phyloP scores from a whole-genome alignment of 2,797 vertebrate species.

The Lerista edwardsae region DNA sequence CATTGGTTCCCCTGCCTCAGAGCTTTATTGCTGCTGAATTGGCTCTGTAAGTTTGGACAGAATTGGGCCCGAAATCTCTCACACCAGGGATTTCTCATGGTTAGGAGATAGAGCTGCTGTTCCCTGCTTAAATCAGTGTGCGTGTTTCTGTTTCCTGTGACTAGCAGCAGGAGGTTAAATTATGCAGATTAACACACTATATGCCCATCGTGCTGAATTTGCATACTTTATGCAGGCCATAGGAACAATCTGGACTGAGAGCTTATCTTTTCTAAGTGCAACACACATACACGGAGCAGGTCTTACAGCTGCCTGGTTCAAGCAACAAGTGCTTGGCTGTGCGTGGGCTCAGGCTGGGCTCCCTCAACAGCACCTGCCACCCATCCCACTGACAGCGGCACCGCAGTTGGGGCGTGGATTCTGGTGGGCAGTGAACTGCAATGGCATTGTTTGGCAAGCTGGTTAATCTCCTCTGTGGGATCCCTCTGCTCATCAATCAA shows the following conservation, averaged over 20 bases:
- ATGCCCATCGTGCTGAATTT: background rate
- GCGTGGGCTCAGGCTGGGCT: background rate
- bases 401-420: background rate
- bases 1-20: no score
- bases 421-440: background rate
- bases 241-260: background rate
- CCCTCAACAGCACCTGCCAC: background rate
- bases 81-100: background rate
- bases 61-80: no score
- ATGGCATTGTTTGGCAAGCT: background rate
- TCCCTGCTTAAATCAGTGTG: background rate
- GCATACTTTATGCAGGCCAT: background rate
- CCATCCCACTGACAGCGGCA: background rate
- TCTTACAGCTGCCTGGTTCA: background rate
- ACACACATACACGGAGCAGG: no score
- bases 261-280: background rate
- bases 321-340: background rate
- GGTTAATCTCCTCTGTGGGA: constrained; percentile 15
- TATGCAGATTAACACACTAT: background rate
- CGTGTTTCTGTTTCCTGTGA: no score
- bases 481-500: constrained; percentile 1
- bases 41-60: no score
- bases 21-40: no score
- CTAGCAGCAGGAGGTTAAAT: background rate
- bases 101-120: background rate